Conservation (phyloP, 2,888 invertebrate species). For the Aspidiotus destructor region DNA sequence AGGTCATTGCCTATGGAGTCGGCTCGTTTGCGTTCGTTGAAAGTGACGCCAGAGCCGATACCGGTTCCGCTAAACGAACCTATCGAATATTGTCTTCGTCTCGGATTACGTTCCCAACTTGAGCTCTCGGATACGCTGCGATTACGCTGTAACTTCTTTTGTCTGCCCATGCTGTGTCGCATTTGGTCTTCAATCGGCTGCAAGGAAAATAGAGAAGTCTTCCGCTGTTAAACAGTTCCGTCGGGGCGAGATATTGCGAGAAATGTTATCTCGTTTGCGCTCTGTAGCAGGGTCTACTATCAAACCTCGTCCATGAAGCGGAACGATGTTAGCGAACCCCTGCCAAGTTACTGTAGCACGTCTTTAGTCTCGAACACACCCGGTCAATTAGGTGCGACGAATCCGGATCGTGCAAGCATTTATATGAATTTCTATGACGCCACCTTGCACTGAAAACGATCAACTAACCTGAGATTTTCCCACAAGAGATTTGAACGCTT, state of each 20-base stretch:
- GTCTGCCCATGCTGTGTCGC: constrained; percentile 40
- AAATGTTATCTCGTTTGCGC: neutral
- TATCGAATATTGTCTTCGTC: constrained; percentile 34
- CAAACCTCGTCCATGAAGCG: constrained; percentile 27
- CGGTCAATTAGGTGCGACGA: neutral
- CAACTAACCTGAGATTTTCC: neutral
- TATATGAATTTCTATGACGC: neutral
- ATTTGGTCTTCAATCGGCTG: constrained; percentile 32
- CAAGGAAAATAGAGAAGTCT: neutral
- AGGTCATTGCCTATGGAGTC: constrained; percentile 28
- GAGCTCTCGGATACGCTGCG: constrained; percentile 58
- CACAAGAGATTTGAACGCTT: neutral
- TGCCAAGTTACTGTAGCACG: constrained; percentile 20
- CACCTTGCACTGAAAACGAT: neutral
- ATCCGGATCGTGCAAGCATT: constrained; percentile 20
- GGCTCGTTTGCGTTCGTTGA: constrained; percentile 23
- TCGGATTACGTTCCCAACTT: constrained; percentile 33
- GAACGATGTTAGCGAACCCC: constrained; percentile 28
- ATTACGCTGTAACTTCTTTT: constrained; percentile 49
- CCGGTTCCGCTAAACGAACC: constrained; percentile 16
- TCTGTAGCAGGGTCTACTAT: constrained; percentile 29
- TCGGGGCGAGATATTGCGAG: neutral
- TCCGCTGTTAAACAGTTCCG: neutral
- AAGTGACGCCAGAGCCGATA: neutral
- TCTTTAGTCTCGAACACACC: constrained; percentile 9